Percentiles rank a stretch among this genome's conserved stretches.
These are phyloP conservation scores for Haplochromis burtoni DNA, from an alignment of 2,113 vertebrate species.

Conservation along the genomic window DNA sequence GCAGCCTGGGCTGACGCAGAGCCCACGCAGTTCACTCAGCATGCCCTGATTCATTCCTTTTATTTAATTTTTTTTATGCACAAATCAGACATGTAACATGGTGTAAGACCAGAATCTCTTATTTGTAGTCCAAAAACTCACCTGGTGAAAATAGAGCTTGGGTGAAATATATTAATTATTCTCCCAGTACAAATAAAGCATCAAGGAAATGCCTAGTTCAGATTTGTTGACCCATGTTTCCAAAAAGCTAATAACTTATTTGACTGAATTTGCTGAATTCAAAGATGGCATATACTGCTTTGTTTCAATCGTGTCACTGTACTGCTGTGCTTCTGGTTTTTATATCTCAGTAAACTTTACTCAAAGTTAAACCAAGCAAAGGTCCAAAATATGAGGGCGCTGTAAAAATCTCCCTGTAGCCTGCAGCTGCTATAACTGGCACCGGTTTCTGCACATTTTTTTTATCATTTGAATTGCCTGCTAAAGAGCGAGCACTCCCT, in stretches of 20 bases:
- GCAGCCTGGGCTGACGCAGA: slow-evolving; percentile 3
- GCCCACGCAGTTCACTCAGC: neutral
- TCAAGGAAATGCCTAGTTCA: neutral
- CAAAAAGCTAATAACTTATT: neutral
- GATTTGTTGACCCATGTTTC: neutral
- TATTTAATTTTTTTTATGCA: neutral
- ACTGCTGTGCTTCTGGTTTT: neutral
- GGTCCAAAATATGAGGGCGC: neutral
- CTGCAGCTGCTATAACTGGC: neutral
- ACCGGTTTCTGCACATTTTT: neutral
- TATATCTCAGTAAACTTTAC: neutral
- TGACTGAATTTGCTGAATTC: neutral
- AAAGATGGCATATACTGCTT: neutral
- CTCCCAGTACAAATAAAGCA: neutral
- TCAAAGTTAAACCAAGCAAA: neutral
- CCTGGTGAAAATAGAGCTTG: neutral
- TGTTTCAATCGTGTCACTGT: neutral
- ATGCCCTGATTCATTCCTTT: neutral
- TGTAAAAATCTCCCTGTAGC: neutral
- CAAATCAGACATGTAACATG: neutral
- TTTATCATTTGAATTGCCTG: neutral
- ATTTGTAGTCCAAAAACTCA: neutral
- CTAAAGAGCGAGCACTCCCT: neutral
- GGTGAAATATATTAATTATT: neutral
- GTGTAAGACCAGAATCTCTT: neutral